A percentile compares a stretch with the other conserved stretches of the same genome.
phyloP scores from a whole-genome alignment of 2,888 invertebrate genomes.

The Heliconius hortense region DNA sequence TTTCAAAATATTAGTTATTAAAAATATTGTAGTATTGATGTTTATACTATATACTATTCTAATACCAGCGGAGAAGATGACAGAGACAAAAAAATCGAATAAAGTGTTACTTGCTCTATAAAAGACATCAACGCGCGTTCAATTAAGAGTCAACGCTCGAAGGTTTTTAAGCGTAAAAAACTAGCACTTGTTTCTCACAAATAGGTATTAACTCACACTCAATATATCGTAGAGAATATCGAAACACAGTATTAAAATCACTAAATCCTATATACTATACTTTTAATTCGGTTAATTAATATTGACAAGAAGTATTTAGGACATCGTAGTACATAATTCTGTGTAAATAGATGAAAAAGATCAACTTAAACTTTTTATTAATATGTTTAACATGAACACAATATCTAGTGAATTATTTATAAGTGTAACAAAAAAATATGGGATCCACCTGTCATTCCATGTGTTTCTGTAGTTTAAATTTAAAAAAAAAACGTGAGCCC shows the following conservation, averaged over 20 bases:
- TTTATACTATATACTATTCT: not conserved
- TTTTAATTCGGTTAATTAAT: not conserved
- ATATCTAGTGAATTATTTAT: constrained; percentile 5
- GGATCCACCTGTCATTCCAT: constrained; percentile 32
- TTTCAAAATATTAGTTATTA: not conserved
- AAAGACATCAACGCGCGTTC: constrained; percentile 42
- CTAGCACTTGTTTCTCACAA: not conserved
- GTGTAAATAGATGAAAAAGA: not conserved
- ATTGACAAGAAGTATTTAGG: not conserved
- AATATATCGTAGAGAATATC: not conserved
- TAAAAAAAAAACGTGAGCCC: constrained; percentile 49
- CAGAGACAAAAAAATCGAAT: not conserved
- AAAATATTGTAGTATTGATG: not conserved
- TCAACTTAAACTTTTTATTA: not conserved
- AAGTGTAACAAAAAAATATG: constrained; percentile 27
- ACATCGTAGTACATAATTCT: not conserved
- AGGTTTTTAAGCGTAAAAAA: not conserved
- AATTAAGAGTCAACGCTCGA: not conserved
- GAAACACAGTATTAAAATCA: not conserved
- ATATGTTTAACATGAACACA: not conserved
- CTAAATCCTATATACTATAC: too few relatives aligned
- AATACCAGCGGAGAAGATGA: not conserved
- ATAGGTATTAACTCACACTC: not conserved
- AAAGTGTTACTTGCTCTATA: constrained; percentile 9
- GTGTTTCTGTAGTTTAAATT: constrained; percentile 45